Conservation (phyloP, 37 sponge, comb jelly and placozoan genomes). For the Dysidea cf. avara region DNA sequence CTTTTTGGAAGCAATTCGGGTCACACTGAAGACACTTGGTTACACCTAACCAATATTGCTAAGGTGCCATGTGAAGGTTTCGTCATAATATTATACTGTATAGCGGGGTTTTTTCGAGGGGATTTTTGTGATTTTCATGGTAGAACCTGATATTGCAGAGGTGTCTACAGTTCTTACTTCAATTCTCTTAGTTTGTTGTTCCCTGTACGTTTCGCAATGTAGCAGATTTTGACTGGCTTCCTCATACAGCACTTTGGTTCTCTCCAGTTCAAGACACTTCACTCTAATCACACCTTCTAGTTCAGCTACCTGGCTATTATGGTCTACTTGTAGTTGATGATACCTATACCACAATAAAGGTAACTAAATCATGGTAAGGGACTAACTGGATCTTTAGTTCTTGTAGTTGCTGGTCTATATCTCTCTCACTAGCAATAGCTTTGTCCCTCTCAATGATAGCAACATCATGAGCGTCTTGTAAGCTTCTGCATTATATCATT, state of each 20-base stretch:
- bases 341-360: slow-evolving; percentile 11
- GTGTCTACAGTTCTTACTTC: slow-evolving; percentile 39
- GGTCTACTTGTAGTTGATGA: slow-evolving; percentile 55
- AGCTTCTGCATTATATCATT: slow-evolving; percentile 9
- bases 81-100: too few relatives aligned
- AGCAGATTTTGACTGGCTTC: slow-evolving; percentile 47
- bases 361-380: neutral
- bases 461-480: slow-evolving; percentile 53
- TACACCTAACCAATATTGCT: too few relatives aligned
- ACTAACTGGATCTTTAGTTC: slow-evolving; percentile 57
- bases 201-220: slow-evolving; percentile 47
- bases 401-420: slow-evolving; percentile 34
- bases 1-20: too few relatives aligned
- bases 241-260: slow-evolving; percentile 53
- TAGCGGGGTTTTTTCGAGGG: too few relatives aligned
- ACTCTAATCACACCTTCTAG: slow-evolving; percentile 65
- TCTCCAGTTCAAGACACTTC: slow-evolving; percentile 69
- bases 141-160: too few relatives aligned
- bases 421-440: slow-evolving; percentile 38
- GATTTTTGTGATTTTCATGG: too few relatives aligned
- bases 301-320: slow-evolving; percentile 41
- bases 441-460: slow-evolving; percentile 71
- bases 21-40: too few relatives aligned
- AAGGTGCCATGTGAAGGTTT: too few relatives aligned
- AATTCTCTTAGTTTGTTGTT: slow-evolving; percentile 38